phyloP scores from a whole-genome alignment of 2,113 vertebrate species.

The Terrapene triunguis region DNA sequence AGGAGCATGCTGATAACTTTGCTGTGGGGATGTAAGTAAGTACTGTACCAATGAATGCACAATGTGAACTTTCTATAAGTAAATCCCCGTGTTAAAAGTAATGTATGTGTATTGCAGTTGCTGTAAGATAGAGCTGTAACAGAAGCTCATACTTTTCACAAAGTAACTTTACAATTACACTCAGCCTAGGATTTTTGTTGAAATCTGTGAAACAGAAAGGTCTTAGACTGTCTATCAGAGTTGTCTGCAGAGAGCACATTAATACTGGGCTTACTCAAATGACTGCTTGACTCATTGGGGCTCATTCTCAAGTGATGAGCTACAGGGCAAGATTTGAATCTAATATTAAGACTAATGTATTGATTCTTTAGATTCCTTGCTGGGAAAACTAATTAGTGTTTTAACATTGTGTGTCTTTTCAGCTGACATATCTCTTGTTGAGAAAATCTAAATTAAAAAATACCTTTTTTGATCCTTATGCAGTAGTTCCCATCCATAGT shows the following conservation, averaged over 20 bases:
- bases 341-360: conserved; percentile 62
- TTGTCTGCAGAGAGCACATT: conserved; percentile 53
- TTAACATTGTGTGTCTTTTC: conserved; percentile 53
- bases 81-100: conserved; percentile 18
- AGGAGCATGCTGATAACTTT: background rate
- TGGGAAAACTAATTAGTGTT: conserved; percentile 65
- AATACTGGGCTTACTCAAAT: conserved; percentile 56
- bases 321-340: conserved; percentile 51
- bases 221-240: conserved; percentile 64
- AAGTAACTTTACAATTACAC: conserved; percentile 67
- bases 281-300: conserved; percentile 48
- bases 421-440: conserved; percentile 5
- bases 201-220: conserved; percentile 65
- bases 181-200: conserved; percentile 62
- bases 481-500: conserved; percentile 45
- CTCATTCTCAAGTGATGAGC: conserved; percentile 44
- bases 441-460: too few species aligned
- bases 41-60: background rate
- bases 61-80: background rate
- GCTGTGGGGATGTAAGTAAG: background rate
- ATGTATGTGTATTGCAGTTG: conserved; percentile 24
- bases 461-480: too few species aligned
- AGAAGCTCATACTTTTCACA: conserved; percentile 48
- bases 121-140: conserved; percentile 29
- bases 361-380: conserved; percentile 65